Evolutionary conservation across 2,113 vertebrate species (phyloP), one percentile per base, ranked within the genome.

Genomic region (Rhinoptilus africanus): DNA sequence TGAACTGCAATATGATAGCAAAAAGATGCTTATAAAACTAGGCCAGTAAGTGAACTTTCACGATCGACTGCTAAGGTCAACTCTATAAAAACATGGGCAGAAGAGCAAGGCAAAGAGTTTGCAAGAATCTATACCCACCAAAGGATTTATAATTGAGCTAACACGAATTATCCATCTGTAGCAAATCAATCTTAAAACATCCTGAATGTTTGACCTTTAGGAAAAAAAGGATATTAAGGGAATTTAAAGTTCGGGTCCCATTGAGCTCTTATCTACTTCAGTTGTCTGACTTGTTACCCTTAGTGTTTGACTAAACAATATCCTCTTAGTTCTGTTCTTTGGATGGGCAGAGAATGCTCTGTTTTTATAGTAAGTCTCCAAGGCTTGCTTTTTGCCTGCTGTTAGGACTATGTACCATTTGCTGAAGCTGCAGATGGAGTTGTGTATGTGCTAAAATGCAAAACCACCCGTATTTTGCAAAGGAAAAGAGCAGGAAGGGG

Each of bases 161-260:
- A 78, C 6, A 68, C 4, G 72, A 68, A 72, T 74, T 32, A 86
- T 28, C 13, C 28, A 23, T 62, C 76, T 77, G 32, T 21, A 54
- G 5, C 28, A 86, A 92, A 95, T 50, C 45, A 47, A 27, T 91
- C 37, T 54, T n/a, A 91, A 93, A 93, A 57, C 2, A 72, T 68
- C 32, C 27, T 81, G 73, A 39, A 54, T 45, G 9, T 71, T 11
- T 75, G 56, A 84, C 69, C 50, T 75, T 63, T 87, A 75, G 56
- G n/a, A n/a, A 51, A 54, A 67, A 67, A 81, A 47, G 0, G 0
- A 5, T 67, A 56, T 47, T 8, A 43, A 47, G 48, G 23, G 27
- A 80, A 54, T 85, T 72, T 64, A 56, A 87, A 59, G 68, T 19
- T 85, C 47, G 3, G 16, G 9, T 60, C 30, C 51, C 14, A n/a